Evolutionary conservation across 1,140 invertebrate species (phyloP).

Genomic region (Cherax quadricarinatus): DNA sequence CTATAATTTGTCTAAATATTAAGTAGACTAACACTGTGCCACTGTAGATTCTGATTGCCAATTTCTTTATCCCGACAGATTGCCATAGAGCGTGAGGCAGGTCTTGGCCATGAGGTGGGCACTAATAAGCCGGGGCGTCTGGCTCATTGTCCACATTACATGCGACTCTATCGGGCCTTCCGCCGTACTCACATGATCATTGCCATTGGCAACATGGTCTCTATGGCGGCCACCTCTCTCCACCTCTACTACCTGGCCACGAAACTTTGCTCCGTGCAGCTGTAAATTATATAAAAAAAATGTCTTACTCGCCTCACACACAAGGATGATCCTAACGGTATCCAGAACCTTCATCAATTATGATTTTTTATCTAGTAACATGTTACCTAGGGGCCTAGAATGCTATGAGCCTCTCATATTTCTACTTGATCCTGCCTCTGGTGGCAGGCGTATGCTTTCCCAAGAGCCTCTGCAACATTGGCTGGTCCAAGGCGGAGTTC

Average conservation of each 20-base stretch:
- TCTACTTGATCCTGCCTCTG: no score
- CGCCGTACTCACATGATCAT: slow-evolving; percentile 83
- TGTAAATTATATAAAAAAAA: background rate
- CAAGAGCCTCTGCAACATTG: background rate
- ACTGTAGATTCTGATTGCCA: no score
- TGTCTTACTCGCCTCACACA: background rate
- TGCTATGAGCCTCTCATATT: background rate
- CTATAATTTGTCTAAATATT: no score
- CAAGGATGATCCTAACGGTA: background rate
- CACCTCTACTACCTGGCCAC: slow-evolving; percentile 84
- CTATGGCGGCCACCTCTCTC: slow-evolving; percentile 84
- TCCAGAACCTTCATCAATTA: no score
- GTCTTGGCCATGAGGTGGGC: slow-evolving; percentile 85
- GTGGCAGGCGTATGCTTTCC: background rate
- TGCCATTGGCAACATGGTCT: slow-evolving; percentile 85
- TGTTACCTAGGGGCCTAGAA: background rate
- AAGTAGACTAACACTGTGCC: no score
- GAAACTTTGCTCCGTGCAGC: slow-evolving; percentile 77
- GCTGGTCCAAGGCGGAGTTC: background rate
- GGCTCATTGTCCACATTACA: slow-evolving; percentile 84
- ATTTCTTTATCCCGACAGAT: slow-evolving; percentile 32
- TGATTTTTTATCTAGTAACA: background rate
- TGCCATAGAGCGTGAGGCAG: slow-evolving; percentile 83
- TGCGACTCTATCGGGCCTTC: slow-evolving; percentile 83
- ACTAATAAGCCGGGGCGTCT: slow-evolving; percentile 81